Evolutionary conservation across 2,888 invertebrate genomes (phyloP).

Genomic region (Neoaliturus tenellus): DNA sequence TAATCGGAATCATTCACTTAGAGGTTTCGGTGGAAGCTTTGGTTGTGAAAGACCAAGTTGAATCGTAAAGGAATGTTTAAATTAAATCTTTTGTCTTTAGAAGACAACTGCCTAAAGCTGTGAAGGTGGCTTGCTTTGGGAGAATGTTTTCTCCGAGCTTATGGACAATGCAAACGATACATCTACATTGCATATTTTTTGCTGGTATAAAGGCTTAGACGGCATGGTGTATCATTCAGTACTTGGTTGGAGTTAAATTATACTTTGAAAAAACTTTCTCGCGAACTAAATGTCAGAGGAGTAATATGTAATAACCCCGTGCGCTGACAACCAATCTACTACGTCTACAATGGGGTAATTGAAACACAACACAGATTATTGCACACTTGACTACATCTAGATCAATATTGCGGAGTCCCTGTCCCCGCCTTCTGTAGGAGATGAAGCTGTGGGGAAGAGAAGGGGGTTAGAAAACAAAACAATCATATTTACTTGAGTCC

Average conservation of each 20-base stretch:
- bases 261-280: too few relatives aligned
- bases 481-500: neutral
- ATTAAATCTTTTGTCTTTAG: conserved; percentile 10
- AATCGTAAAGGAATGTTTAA: conserved; percentile 6
- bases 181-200: too few relatives aligned
- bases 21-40: neutral
- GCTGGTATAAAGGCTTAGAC: too few relatives aligned
- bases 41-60: neutral
- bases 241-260: too few relatives aligned
- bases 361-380: conserved; percentile 1
- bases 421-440: neutral
- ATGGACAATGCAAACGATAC: too few relatives aligned
- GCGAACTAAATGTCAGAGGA: too few relatives aligned
- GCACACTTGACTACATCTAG: neutral
- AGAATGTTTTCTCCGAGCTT: neutral
- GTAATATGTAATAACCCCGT: neutral
- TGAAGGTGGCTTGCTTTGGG: neutral
- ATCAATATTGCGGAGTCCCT: neutral
- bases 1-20: neutral
- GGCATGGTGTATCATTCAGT: too few relatives aligned
- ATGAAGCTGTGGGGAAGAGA: neutral
- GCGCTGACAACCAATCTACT: neutral
- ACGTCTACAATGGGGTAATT: neutral
- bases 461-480: neutral
- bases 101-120: neutral